These are phyloP conservation scores for Drosophila quadrilineata DNA, from an alignment of 1,140 invertebrate species.

Conservation along the genomic window DNA sequence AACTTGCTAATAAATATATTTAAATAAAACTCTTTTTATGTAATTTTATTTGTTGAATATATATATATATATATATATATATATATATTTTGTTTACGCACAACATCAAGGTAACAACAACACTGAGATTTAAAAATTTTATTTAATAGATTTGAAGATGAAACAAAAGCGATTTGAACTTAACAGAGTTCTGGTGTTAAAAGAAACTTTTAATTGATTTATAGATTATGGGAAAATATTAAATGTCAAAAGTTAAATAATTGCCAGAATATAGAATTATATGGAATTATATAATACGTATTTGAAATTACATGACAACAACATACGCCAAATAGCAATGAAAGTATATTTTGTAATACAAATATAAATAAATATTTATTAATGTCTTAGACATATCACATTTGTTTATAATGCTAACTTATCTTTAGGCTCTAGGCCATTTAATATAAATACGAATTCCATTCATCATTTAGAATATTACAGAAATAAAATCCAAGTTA, in stretches of 20 bases:
- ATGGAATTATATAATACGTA: conserved; percentile 36
- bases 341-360: conserved; percentile 4
- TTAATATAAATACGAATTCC: neutral
- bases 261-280: conserved; percentile 3
- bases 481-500: neutral
- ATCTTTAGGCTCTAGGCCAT: neutral
- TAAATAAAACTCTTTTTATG: too few species aligned
- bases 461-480: conserved; percentile 3
- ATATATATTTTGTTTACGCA: conserved; percentile 47
- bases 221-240: conserved; percentile 5
- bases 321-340: conserved; percentile 23
- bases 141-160: conserved; percentile 30
- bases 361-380: neutral
- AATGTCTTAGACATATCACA: conserved; percentile 1
- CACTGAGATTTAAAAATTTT: conserved; percentile 71
- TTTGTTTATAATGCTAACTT: neutral
- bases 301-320: conserved; percentile 29
- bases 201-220: conserved; percentile 7
- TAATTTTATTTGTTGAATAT: conserved; percentile 17
- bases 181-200: conserved; percentile 25
- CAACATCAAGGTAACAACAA: conserved; percentile 74
- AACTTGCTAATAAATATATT: conserved; percentile 15
- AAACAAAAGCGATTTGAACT: conserved; percentile 32
- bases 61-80: conserved; percentile 11
- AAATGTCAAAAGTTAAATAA: conserved; percentile 30